phyloP scores from a whole-genome alignment of 64 coral and sea anemone genomes.

The Montipora capricornis region DNA sequence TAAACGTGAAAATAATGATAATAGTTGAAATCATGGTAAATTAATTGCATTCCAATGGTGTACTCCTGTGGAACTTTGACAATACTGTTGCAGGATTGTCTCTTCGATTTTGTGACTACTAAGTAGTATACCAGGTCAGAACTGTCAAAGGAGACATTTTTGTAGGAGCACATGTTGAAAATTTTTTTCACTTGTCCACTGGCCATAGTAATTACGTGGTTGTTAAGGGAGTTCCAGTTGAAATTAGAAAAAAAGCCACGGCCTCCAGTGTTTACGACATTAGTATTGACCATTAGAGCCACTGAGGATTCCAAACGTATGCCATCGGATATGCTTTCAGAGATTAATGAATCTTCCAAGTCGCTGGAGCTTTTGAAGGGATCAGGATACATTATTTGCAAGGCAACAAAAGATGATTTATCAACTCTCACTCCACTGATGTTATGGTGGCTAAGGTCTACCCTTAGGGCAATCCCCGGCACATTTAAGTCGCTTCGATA shows the following conservation, averaged over 20 bases:
- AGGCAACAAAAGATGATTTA: slow-evolving; percentile 47
- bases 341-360: slow-evolving; percentile 45
- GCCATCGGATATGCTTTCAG: slow-evolving; percentile 43
- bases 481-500: slow-evolving; percentile 74
- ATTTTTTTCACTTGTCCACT: slow-evolving; percentile 2
- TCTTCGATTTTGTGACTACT: not conserved
- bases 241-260: slow-evolving; percentile 35
- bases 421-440: slow-evolving; percentile 45
- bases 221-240: slow-evolving; percentile 52
- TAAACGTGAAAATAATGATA: slow-evolving; percentile 29
- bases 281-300: not conserved
- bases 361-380: slow-evolving; percentile 16
- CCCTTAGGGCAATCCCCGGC: slow-evolving; percentile 65
- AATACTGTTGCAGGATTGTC: slow-evolving; percentile 5
- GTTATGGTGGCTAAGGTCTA: slow-evolving; percentile 68
- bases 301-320: slow-evolving; percentile 60
- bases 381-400: slow-evolving; percentile 64
- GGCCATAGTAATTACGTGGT: slow-evolving; percentile 51
- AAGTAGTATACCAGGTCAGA: slow-evolving; percentile 29
- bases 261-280: slow-evolving; percentile 55
- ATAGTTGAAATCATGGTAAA: slow-evolving; percentile 14
- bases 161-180: slow-evolving; percentile 51
- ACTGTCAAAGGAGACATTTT: slow-evolving; percentile 30
- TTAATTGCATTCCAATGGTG: slow-evolving; percentile 61
- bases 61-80: slow-evolving; percentile 43